Base-by-base conservation (phyloP, 1,140 invertebrate genomes). In the Calephelis nemesis region DNA sequence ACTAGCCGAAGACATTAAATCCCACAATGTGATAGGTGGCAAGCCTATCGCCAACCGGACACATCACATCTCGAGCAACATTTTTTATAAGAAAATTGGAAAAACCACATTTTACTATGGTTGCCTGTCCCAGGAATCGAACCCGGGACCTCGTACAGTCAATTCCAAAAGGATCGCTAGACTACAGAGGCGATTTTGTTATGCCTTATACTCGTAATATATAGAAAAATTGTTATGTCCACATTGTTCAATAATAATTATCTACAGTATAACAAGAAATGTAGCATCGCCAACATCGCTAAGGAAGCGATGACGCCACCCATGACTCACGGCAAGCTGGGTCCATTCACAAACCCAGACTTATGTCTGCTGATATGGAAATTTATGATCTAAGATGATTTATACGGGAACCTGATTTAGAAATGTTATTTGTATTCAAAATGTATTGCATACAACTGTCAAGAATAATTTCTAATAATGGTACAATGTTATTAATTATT, bases 361-460 rank as follows among this genome's bases (percentile, higher is more conserved):
- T 58, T 58, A 58, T 58, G 54, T 58, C 19, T 39, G 54, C 30
- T 39, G 54, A 58, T 58, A 58, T 9, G 54, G 30, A 39, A 39
- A 58, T 58, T 58, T 58, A 58, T 39, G 54, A 58, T 58, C 54
- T 30, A 7, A 58, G 19, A 58, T 58, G 54, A 58, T 58, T 58
- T 58, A 58, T 58, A 19, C 19, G 19, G 30, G 19, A 58, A 58
- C 52, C 52, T 30, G 52, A 54, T 19, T 54, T 54, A 54, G 52
- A 54, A 54, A 54, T 54, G 52, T 54, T 54, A 54, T 54, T 54
- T 19, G 15, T 54, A 54, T 52, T 52, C 50, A 52, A 52, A 52
- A 52, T 52, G n/a, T 52, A 52, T 52, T 54, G 50, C 50, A 54
- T 54, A 39, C 9, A 58, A 19, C 50, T 54, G 54, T 58, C 54